Base-by-base conservation (phyloP, 2,888 invertebrate genomes). In the Eurytoma californica region DNA sequence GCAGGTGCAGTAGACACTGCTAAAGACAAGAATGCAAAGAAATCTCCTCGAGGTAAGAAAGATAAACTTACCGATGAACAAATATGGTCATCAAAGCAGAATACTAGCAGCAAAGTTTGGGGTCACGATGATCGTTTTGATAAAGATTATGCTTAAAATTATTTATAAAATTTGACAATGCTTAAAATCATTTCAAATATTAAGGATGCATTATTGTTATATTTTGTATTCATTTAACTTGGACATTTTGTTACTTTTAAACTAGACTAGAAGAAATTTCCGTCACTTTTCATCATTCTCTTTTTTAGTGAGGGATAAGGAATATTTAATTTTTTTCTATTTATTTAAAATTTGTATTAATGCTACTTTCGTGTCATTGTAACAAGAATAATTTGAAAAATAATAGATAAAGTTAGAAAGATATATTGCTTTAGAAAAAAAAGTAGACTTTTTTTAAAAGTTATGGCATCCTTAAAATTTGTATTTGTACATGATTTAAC, bases 81-180 rank as follows among this genome's bases (percentile, higher is more conserved):
- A 77, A 83, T 84, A 63, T 83, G 84, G 82, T 80, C 82, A 9
- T 80, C 85, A 0, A 82, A 84, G 63, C 83, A 82, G 76, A 84
- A 84, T 72, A 85, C 81, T 7, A 81, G 80, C 12, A 85, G 82
- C 13, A 84, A 85, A 77, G 84, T 77, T 72, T 86, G 85, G 85
- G 86, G 84, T 58, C 86, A 86, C 47, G 86, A 86, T 51, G 86
- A 86, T 81, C 83, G 86, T 55, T 86, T 86, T 81, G 84, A 86
- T 30, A 85, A 84, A 57, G 83, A 86, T 82, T 86, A 86, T 72
- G 14, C 13, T 58, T 20, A 58, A 24, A 14, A 14, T 58, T 61
- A 16, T 61, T 28, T 20, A 28, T 3, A 9, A 14, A 3, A 2
- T 61, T 61, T 61, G 30, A 14, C 30, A 30, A 30, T 16, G 28